Percentiles rank a stretch among this genome's conserved stretches.
Conservation (phyloP, 2,888 invertebrate species). For the Eristalis intricaria region DNA sequence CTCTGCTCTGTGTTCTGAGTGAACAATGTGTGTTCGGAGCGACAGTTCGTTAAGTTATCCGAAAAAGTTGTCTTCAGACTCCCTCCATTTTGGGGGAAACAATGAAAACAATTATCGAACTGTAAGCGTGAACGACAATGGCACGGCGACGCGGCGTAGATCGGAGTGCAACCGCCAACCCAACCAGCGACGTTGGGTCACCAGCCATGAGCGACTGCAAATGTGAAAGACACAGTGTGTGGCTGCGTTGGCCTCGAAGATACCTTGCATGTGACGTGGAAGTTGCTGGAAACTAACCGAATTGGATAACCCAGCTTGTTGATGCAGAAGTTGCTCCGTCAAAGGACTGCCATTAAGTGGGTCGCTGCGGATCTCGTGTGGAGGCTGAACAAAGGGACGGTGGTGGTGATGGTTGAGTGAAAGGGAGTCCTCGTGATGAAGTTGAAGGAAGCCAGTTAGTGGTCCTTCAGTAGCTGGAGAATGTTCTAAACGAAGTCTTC, state of each 20-base stretch:
- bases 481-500: background rate
- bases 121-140: conserved; percentile 12
- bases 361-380: background rate
- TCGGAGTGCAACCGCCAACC: conserved; percentile 1
- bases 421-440: background rate
- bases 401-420: background rate
- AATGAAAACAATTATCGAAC: conserved; percentile 56
- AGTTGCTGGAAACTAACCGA: background rate
- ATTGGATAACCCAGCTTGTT: no score
- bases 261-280: background rate
- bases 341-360: background rate
- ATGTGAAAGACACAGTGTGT: background rate
- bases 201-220: background rate
- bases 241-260: background rate
- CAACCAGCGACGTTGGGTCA: background rate
- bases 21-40: conserved; percentile 3
- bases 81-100: conserved; percentile 13
- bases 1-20: background rate
- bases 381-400: background rate
- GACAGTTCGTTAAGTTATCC: conserved; percentile 30
- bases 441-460: background rate
- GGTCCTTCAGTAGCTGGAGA: background rate
- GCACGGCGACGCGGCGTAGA: background rate
- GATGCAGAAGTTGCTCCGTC: background rate
- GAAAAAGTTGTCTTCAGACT: conserved; percentile 18